These are phyloP conservation scores for Athalia cordata DNA, from an alignment of 2,888 invertebrate species.

Conservation along the genomic window DNA sequence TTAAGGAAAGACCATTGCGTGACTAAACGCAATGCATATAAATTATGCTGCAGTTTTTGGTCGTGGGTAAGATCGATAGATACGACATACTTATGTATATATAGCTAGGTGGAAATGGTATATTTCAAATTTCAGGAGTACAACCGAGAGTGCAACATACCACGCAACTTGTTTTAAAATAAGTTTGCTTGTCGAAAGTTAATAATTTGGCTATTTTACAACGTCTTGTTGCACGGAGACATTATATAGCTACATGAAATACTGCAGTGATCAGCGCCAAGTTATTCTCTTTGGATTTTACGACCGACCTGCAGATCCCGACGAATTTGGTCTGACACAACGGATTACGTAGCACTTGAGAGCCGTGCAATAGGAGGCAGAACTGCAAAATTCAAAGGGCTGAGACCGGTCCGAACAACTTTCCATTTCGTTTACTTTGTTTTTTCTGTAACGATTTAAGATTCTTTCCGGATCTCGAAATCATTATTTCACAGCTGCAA, in stretches of 20 bases:
- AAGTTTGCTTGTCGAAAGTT: too few species aligned
- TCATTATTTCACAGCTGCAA: slow-evolving; percentile 19
- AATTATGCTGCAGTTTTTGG: too few species aligned
- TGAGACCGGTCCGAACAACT: slow-evolving; percentile 40
- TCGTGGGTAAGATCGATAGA: too few species aligned
- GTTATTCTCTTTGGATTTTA: too few species aligned
- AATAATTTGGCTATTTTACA: too few species aligned
- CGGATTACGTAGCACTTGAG: neutral
- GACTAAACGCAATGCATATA: neutral
- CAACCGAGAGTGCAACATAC: neutral
- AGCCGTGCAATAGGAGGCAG: neutral
- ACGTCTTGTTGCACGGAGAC: too few species aligned
- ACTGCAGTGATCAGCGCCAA: too few species aligned
- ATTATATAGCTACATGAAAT: too few species aligned
- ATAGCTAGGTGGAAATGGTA: too few species aligned
- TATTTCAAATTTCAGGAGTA: neutral
- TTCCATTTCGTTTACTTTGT: slow-evolving; percentile 37
- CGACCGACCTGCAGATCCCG: too few species aligned
- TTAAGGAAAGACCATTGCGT: slow-evolving; percentile 4
- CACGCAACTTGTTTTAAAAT: neutral
- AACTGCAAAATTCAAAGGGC: slow-evolving; percentile 13
- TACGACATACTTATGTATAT: too few species aligned
- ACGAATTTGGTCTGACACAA: too few species aligned
- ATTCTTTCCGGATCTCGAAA: slow-evolving; percentile 35
- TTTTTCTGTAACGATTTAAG: slow-evolving; percentile 37